A percentile compares a stretch with the other conserved stretches of the same genome.
Conservation (phyloP, 2,113 vertebrate species). For the Nycticebus coucang region DNA sequence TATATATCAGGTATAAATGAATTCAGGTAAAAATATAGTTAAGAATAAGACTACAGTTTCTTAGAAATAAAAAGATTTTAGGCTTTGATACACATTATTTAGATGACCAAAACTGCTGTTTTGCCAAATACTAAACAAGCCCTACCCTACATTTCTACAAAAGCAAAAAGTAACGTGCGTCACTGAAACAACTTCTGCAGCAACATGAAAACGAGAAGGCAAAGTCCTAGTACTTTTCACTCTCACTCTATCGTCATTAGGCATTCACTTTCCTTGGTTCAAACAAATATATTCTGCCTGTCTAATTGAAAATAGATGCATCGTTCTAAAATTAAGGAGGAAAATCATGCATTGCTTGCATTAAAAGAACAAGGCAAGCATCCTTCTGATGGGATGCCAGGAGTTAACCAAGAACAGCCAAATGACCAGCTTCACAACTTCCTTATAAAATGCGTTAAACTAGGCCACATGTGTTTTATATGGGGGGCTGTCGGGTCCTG, state of each 20-base stretch:
- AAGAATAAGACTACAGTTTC: neutral
- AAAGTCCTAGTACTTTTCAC: neutral
- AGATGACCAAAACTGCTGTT: neutral
- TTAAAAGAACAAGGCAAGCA: slow-evolving; percentile 57
- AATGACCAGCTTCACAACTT: slow-evolving; percentile 64
- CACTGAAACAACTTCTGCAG: neutral
- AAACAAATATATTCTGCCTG: slow-evolving; percentile 51
- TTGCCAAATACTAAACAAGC: neutral
- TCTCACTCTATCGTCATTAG: neutral
- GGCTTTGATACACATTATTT: neutral
- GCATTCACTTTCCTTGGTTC: neutral
- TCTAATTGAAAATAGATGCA: slow-evolving; percentile 61
- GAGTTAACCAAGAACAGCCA: slow-evolving; percentile 62
- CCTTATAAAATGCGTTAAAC: slow-evolving; percentile 37
- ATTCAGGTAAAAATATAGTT: neutral
- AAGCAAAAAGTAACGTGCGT: neutral
- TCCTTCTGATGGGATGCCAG: slow-evolving; percentile 61
- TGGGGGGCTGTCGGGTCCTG: neutral
- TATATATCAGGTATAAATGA: neutral
- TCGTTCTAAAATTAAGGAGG: slow-evolving; percentile 34
- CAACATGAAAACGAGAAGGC: slow-evolving; percentile 27
- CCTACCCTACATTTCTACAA: neutral
- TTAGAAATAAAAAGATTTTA: slow-evolving; percentile 21
- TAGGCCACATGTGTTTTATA: neutral
- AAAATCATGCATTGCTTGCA: slow-evolving; percentile 54